phyloP scores from a whole-genome alignment of 2,888 invertebrate species.

The Seira musarum region DNA sequence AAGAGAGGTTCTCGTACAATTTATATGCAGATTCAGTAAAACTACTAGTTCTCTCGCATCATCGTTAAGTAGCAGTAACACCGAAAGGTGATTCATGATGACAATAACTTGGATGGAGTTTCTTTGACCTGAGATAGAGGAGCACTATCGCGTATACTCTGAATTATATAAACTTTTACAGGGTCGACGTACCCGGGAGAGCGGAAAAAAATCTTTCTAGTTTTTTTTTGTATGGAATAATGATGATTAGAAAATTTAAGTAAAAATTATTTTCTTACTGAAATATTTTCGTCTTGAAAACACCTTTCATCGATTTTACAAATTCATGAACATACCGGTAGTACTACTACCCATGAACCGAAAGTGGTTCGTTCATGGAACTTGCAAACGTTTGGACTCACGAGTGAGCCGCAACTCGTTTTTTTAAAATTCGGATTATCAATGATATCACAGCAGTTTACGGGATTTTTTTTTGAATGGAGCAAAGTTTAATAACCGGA shows the following conservation, averaged over 20 bases:
- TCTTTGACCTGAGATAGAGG: conserved; percentile 49
- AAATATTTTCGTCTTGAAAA: too few relatives aligned
- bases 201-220: background rate
- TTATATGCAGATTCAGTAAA: conserved; percentile 48
- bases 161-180: conserved; percentile 13
- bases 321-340: background rate
- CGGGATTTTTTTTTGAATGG: conserved; percentile 44
- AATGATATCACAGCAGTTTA: background rate
- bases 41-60: background rate
- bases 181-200: conserved; percentile 50
- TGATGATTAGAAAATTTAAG: conserved; percentile 6
- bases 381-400: conserved; percentile 41
- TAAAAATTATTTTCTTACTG: background rate
- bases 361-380: background rate
- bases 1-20: conserved; percentile 7
- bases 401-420: conserved; percentile 41
- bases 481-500: conserved; percentile 50
- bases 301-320: background rate
- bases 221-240: conserved; percentile 23
- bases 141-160: conserved; percentile 3
- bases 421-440: background rate
- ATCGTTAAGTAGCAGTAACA: background rate
- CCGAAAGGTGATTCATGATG: conserved; percentile 55
- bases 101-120: conserved; percentile 58
- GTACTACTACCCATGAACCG: conserved; percentile 2